These are phyloP conservation scores for Nowickia ferox DNA, from an alignment of 2,888 invertebrate species.

Conservation along the genomic window DNA sequence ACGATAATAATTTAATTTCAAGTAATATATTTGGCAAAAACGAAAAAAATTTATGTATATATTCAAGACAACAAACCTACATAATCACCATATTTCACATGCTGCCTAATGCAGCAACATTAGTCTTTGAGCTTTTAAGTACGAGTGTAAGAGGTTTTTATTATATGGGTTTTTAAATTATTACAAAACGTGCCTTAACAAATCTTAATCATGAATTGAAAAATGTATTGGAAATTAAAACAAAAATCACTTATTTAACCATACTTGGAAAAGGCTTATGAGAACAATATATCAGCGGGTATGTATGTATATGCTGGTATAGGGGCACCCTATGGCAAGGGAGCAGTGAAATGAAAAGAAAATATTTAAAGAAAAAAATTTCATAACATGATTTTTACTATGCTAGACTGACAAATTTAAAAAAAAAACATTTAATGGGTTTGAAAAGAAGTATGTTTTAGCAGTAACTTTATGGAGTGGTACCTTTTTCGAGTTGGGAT, in stretches of 20 bases:
- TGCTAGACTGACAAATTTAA: too few species aligned
- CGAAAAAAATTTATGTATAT: not conserved
- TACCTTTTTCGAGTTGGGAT: too few species aligned
- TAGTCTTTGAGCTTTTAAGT: not conserved
- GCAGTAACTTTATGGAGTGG: too few species aligned
- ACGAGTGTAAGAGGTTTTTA: conserved; percentile 48
- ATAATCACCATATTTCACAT: conserved; percentile 16
- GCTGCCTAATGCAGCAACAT: conserved; percentile 2
- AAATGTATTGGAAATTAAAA: conserved; percentile 35
- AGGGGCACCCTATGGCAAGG: not conserved
- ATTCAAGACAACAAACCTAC: conserved; percentile 11
- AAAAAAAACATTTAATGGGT: too few species aligned
- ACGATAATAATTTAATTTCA: conserved; percentile 70
- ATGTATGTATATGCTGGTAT: not conserved
- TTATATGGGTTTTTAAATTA: conserved; percentile 68
- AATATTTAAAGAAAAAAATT: too few species aligned
- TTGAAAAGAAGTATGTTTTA: too few species aligned
- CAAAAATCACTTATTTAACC: conserved; percentile 20
- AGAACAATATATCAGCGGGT: not conserved
- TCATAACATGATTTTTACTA: too few species aligned
- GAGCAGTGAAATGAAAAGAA: not conserved
- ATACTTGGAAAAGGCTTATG: not conserved
- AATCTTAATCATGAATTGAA: conserved; percentile 67
- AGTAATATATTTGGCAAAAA: conserved; percentile 53
- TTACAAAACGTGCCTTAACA: conserved; percentile 68